Evolutionary conservation across 2,113 vertebrate genomes (phyloP).

Genomic region (Pedetes capensis): DNA sequence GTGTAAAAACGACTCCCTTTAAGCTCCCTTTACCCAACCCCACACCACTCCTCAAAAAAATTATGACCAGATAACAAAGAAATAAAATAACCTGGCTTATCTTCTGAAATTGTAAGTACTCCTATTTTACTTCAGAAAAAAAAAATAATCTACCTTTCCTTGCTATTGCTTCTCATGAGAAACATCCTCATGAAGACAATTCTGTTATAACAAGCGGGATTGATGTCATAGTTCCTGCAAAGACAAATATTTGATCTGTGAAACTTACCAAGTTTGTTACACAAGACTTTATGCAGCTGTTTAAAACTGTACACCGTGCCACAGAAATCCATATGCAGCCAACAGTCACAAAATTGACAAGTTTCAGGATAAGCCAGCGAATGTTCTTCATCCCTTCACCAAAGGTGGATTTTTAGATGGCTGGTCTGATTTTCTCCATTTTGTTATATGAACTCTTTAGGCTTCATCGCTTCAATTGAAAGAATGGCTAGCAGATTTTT

Average conservation of each 20-base stretch:
- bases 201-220: not conserved
- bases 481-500: not conserved
- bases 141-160: not conserved
- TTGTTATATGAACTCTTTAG: not conserved
- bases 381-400: constrained; percentile 72
- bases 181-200: not conserved
- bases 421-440: constrained; percentile 34
- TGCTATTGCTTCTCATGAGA: constrained; percentile 21
- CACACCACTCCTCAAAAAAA: not conserved
- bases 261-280: constrained; percentile 81
- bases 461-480: not conserved
- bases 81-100: not conserved
- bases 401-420: not conserved
- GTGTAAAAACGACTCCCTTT: constrained; percentile 42
- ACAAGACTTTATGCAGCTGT: constrained; percentile 74
- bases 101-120: not conserved
- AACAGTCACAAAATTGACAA: constrained; percentile 30
- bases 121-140: not conserved
- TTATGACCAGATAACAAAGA: constrained; percentile 24
- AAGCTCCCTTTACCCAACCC: not conserved
- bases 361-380: not conserved
- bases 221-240: not conserved
- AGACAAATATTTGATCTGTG: constrained; percentile 6
- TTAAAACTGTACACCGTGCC: constrained; percentile 51
- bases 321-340: constrained; percentile 73